These are phyloP conservation scores for Pseudolycoriella hygida DNA, from an alignment of 2,888 invertebrate genomes.

Conservation along the genomic window DNA sequence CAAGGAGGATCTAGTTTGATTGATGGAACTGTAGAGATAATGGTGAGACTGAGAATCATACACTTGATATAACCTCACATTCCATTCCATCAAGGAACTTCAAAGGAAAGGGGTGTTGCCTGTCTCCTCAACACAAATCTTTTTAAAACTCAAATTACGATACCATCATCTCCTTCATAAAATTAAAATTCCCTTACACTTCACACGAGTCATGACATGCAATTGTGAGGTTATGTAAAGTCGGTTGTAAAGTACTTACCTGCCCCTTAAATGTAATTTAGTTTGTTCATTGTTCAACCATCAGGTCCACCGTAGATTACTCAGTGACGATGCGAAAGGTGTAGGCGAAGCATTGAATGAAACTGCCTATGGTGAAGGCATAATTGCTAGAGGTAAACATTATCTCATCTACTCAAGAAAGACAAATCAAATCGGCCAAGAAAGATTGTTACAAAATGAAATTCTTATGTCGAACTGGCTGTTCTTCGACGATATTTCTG, in stretches of 20 bases:
- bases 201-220: no score
- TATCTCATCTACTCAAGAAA: slow-evolving; percentile 27
- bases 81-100: no score
- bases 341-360: slow-evolving; percentile 86
- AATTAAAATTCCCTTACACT: no score
- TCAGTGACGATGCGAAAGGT: slow-evolving; percentile 83
- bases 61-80: no score
- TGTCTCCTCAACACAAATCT: no score
- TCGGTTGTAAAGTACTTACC: no score
- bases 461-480: slow-evolving; percentile 41
- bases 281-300: no score
- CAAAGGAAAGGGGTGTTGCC: no score
- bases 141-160: no score
- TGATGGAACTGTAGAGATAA: slow-evolving; percentile 62
- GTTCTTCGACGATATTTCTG: slow-evolving; percentile 37
- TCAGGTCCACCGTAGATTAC: slow-evolving; percentile 62
- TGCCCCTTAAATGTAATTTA: no score
- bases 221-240: no score
- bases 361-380: slow-evolving; percentile 43
- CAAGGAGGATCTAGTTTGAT: slow-evolving; percentile 63
- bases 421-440: slow-evolving; percentile 22
- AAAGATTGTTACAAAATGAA: slow-evolving; percentile 32
- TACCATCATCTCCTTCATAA: no score
- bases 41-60: slow-evolving; percentile 35
- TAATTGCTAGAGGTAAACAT: slow-evolving; percentile 54